phyloP scores from a whole-genome alignment of 2,113 vertebrate species.

The Atractosteus spatula region DNA sequence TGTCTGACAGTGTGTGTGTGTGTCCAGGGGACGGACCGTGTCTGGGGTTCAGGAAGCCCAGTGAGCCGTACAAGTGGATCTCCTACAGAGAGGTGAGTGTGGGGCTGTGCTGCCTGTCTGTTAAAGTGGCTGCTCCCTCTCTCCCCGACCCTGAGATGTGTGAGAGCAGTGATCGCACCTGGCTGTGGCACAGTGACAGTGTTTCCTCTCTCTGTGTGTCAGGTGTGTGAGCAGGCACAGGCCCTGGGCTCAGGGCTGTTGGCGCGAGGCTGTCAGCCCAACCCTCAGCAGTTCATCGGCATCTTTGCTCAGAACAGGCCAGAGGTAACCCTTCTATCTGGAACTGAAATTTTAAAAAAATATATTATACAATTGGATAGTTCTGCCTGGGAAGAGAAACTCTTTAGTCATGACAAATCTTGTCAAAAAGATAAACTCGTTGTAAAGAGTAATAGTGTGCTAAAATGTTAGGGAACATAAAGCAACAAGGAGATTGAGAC shows the following conservation, averaged over 20 bases:
- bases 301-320: conserved; percentile 72
- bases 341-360: background rate
- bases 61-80: conserved; percentile 72
- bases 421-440: too few relatives aligned
- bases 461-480: too few relatives aligned
- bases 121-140: too few relatives aligned
- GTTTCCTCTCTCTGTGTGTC: conserved; percentile 16
- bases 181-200: background rate
- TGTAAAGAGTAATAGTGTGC: too few relatives aligned
- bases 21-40: conserved; percentile 60
- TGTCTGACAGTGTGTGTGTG: background rate
- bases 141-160: too few relatives aligned
- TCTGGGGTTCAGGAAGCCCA: conserved; percentile 66
- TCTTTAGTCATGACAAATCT: too few relatives aligned
- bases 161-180: too few relatives aligned
- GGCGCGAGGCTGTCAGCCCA: conserved; percentile 64
- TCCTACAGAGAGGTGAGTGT: conserved; percentile 64
- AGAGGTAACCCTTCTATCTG: conserved; percentile 51
- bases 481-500: too few relatives aligned
- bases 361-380: too few relatives aligned
- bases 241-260: conserved; percentile 65
- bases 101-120: background rate
- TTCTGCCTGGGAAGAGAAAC: too few relatives aligned
- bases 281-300: conserved; percentile 61
- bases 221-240: conserved; percentile 65